Evolutionary conservation across 2,888 invertebrate genomes (phyloP), one percentile per base, ranked within the genome.

Genomic region (Mesorhabditis belari): DNA sequence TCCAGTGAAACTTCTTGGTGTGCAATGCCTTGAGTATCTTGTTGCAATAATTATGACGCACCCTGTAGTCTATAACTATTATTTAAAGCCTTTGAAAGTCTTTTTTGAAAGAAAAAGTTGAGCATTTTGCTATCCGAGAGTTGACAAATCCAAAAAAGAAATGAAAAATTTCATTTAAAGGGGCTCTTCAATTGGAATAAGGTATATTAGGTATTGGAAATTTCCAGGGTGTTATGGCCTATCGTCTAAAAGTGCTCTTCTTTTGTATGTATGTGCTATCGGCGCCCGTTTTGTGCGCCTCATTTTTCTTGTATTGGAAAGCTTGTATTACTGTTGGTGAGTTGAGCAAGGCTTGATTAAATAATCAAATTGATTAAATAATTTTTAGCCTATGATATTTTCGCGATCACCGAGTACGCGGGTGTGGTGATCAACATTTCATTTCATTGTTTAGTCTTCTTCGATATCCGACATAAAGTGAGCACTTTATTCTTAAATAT

Each of bases 301-400:
- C 76, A 2, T 77, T 77, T 57, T 65, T 75, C 35, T 62, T 77
- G 5, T 77, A 77, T 58, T 77, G 77, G 77, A 77, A 74, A 54
- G 75, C 72, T 24, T 77, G 77, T 59, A 75, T 77, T 54, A 77
- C 76, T 3, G 62, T 70, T 62, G 76, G 77, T 77, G 53, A 49
- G 62, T 60, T 29, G 4, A 24, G 5, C 27, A 17, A 28, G 24
- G 27, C 19, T 12, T 9, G 17, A n/a, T 55, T 17, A 17, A 25
- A 26, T 56, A 9, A 28, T 44, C 24, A 60, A n/a, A n/a, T 19
- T 55, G 21, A 12, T 21, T 21, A 23, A 54, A 26, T 4, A 35
- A 49, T 25, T 58, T 76, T 68, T 62, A 77, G 77, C 75, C 55
- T 77, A 77, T 64, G 77, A 77, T 56, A 62, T 77, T 19, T 77